These are phyloP conservation scores for Tenualosa thibaudeaui DNA, from an alignment of 2,797 vertebrate genomes.

Conservation along the genomic window DNA sequence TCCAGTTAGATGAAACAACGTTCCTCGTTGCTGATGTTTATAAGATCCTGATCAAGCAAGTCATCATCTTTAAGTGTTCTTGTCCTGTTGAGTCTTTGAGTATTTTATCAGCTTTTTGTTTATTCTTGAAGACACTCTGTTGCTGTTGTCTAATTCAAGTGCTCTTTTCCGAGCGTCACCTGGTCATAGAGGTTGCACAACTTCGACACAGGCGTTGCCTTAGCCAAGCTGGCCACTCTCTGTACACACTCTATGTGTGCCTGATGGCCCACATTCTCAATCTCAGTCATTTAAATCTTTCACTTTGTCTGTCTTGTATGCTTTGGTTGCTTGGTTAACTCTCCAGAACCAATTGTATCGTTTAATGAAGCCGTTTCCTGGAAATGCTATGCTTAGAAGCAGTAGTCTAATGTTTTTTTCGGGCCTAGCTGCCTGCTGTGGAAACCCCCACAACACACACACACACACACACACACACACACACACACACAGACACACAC, in stretches of 20 bases:
- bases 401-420: neutral
- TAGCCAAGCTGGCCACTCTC: neutral
- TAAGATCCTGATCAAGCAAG: constrained; percentile 9
- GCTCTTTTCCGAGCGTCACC: neutral
- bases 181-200: neutral
- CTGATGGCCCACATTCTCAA: neutral
- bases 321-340: neutral
- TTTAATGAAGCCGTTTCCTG: neutral
- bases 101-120: neutral
- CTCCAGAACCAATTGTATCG: neutral
- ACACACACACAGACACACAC: too few relatives aligned
- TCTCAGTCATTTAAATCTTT: neutral
- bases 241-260: neutral
- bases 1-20: neutral
- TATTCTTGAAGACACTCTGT: neutral
- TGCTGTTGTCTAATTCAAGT: neutral
- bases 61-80: neutral
- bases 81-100: neutral
- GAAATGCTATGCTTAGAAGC: neutral
- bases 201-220: neutral
- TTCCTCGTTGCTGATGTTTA: neutral
- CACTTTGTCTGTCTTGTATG: neutral
- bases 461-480: too few relatives aligned
- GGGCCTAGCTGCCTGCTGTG: neutral
- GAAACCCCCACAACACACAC: neutral